Base-by-base conservation (phyloP, 2,797 vertebrate genomes). In the Sebastes cheni region DNA sequence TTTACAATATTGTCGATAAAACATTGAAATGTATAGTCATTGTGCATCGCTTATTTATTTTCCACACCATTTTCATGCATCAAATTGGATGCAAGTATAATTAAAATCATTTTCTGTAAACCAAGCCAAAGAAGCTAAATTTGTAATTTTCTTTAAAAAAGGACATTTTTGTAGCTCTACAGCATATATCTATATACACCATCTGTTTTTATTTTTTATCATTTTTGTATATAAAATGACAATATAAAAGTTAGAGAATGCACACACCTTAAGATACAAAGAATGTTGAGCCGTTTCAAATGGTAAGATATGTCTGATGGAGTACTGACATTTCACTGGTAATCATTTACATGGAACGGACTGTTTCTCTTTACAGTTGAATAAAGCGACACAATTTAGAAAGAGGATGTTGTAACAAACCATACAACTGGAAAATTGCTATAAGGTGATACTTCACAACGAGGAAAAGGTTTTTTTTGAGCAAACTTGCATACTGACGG, bases 1-100 rank as follows among this genome's bases (percentile, higher is more conserved):
- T 94, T 93, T 97, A 98, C 97, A 98, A 96, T 97, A 98, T 97
- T 96, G 96, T 98, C 95, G 96, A 98, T 96, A 97, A 97, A 97
- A 98, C 97, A 98, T 97, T 97, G 97, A 97, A 98, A 97, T 97
- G 97, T 97, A 97, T 97, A 97, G 97, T 97, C 96, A 97, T 97
- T 98, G 97, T 98, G 98, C 97, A 98, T 97, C 96, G 97, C 96
- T 97, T 95, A 96, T 96, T 97, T 96, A 94, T 96, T 95, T 95
- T 97, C 96, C 97, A 97, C 96, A 97, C 96, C 97, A 96, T 96
- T 96, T 56, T 98, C 97, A 96, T 97, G 97, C 97, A 98, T 97
- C 97, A 95, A 95, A 96, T 96, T 94, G 97, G 97, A 98, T 96
- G 97, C 97, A 97, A 97, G 96, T 96, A 97, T 96, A 97, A 95